phyloP scores from a whole-genome alignment of 2,113 vertebrate species.

The Murina feae region DNA sequence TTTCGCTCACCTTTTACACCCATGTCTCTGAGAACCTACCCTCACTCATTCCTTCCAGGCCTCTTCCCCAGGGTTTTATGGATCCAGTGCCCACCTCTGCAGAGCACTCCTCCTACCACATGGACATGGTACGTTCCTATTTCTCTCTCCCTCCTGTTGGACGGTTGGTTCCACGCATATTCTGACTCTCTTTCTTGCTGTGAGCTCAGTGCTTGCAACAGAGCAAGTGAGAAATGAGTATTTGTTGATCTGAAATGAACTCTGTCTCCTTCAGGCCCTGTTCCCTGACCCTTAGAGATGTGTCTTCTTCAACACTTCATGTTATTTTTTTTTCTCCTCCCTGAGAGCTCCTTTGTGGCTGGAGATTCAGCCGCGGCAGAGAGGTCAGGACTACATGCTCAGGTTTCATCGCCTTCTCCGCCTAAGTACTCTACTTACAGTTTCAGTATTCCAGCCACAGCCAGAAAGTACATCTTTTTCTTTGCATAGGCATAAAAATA shows the following conservation, averaged over 20 bases:
- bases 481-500: constrained; percentile 12
- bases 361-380: neutral
- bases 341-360: neutral
- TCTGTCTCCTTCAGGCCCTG: neutral
- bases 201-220: neutral
- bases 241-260: neutral
- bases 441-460: constrained; percentile 12
- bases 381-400: neutral
- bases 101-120: neutral
- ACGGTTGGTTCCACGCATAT: neutral
- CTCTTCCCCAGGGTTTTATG: neutral
- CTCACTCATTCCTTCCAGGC: neutral
- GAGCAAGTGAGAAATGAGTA: constrained; percentile 19
- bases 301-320: constrained; percentile 3
- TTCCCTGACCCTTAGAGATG: constrained; percentile 3
- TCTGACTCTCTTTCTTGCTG: neutral
- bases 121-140: rapidly evolving
- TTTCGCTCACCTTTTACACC: neutral
- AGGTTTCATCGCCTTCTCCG: neutral
- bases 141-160: neutral
- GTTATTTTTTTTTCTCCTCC: neutral
- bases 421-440: neutral
- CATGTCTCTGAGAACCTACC: neutral
- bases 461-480: neutral
- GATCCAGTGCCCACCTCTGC: neutral